Percentiles rank a stretch among this genome's conserved stretches.
Conservation (phyloP, 2,888 invertebrate species). For the Petrolisthes cinctipes region DNA sequence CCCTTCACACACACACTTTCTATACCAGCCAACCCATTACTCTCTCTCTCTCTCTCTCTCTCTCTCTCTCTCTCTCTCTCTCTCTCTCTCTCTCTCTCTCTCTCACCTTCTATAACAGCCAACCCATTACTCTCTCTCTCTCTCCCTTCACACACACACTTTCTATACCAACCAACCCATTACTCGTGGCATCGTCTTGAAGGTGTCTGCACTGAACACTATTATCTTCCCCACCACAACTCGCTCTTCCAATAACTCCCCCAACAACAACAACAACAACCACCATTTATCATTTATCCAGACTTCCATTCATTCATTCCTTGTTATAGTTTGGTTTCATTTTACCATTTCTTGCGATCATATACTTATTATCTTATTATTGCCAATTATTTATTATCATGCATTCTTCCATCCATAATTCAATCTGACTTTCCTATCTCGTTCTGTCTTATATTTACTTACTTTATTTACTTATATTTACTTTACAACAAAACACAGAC, state of each 20-base stretch:
- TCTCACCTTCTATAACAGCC: not conserved
- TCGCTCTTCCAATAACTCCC: not conserved
- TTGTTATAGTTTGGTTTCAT: too few species aligned
- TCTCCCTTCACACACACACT: not conserved
- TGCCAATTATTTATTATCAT: too few species aligned
- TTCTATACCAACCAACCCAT: not conserved
- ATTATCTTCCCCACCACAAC: not conserved
- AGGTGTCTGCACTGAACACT: not conserved
- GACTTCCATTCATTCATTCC: too few species aligned
- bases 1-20: not conserved
- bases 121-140: not conserved
- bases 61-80: not conserved
- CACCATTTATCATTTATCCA: too few species aligned
- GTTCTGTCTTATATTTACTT: too few species aligned
- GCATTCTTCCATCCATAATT: too few species aligned
- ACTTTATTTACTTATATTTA: too few species aligned
- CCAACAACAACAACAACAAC: not conserved
- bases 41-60: slow-evolving; percentile 14
- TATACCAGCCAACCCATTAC: not conserved
- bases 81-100: not conserved
- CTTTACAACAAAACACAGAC: too few species aligned
- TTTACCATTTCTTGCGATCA: too few species aligned
- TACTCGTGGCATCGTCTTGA: too few species aligned
- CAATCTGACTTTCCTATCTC: too few species aligned
- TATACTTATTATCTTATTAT: too few species aligned